Conservation (phyloP, 2,797 vertebrate species). For the Notoglanidium macrostoma region DNA sequence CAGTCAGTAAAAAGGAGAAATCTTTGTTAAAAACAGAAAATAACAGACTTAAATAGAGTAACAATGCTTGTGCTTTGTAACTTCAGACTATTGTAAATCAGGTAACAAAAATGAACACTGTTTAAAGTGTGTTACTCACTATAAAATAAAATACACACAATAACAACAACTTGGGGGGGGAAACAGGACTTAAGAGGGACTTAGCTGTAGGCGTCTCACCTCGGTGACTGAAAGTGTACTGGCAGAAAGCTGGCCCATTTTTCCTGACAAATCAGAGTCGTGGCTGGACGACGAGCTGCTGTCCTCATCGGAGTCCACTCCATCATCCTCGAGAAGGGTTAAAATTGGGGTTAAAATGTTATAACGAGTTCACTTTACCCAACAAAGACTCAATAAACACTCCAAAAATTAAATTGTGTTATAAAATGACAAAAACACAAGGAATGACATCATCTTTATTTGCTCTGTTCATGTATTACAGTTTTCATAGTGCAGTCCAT, state of each 20-base stretch:
- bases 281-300: conserved; percentile 57
- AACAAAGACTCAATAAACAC: background rate
- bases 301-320: conserved; percentile 55
- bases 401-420: background rate
- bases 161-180: background rate
- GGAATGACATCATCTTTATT: background rate
- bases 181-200: background rate
- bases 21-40: background rate
- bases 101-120: background rate
- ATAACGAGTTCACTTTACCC: background rate
- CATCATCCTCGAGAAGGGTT: conserved; percentile 47
- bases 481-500: background rate
- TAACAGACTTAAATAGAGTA: background rate
- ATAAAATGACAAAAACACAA: background rate
- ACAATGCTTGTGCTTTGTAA: background rate
- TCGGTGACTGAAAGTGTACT: conserved; percentile 49
- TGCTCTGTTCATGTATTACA: background rate
- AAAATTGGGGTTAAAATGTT: background rate
- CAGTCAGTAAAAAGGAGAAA: background rate
- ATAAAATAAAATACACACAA: background rate
- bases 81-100: background rate
- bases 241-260: conserved; percentile 42
- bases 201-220: conserved; percentile 32
- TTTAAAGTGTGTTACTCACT: background rate
- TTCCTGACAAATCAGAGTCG: conserved; percentile 53